Conservation (phyloP, 2,113 vertebrate species). For the Eonycteris spelaea region DNA sequence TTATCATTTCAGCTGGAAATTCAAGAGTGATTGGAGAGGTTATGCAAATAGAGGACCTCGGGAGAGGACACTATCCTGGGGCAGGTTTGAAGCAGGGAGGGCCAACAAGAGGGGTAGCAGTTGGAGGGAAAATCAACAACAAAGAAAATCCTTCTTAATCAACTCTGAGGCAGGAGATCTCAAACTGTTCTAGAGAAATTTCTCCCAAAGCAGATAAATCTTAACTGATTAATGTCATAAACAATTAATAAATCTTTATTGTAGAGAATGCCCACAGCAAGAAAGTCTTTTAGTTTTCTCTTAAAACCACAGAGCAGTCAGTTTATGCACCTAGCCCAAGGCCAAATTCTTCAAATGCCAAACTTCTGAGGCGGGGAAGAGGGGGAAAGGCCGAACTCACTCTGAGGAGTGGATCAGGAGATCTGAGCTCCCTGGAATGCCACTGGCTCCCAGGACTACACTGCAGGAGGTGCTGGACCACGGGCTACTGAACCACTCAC, state of each 20-base stretch:
- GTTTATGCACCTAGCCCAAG: constrained; percentile 4
- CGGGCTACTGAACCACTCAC: neutral
- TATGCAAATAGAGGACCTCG: neutral
- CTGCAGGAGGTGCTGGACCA: neutral
- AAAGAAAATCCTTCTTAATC: neutral
- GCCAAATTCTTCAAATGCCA: constrained; percentile 73
- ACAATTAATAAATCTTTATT: constrained; percentile 63
- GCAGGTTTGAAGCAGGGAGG: neutral
- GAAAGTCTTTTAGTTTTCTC: constrained; percentile 50
- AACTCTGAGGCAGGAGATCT: constrained; percentile 53
- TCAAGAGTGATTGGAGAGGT: neutral
- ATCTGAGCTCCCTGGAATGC: neutral
- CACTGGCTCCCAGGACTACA: neutral
- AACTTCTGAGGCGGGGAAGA: neutral
- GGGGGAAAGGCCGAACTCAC: neutral
- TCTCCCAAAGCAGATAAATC: constrained; percentile 70
- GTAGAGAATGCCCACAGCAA: neutral
- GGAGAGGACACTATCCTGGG: neutral
- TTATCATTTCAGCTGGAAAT: neutral
- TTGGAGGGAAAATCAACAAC: neutral
- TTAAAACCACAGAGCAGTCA: constrained; percentile 29
- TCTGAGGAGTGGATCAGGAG: fast-evolving
- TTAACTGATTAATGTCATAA: constrained; percentile 68
- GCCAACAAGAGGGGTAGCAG: neutral
- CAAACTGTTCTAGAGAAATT: constrained; percentile 58